Evolutionary conservation across 2,888 invertebrate genomes (phyloP).

Genomic region (Yponomeuta sedellus): DNA sequence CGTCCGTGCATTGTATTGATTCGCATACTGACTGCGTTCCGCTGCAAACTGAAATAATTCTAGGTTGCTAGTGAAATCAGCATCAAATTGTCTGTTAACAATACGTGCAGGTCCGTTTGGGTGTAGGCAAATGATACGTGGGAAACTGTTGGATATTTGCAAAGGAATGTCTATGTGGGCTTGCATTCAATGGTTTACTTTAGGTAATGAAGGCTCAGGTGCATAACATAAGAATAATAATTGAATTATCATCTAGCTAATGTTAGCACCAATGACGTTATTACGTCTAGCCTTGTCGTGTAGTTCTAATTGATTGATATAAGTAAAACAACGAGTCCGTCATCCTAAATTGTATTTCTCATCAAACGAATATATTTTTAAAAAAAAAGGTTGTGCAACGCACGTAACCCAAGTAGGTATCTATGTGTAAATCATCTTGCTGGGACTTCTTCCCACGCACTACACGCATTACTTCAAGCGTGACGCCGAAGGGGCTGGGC

Average conservation of each 20-base stretch:
- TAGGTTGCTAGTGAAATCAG: slow-evolving; percentile 59
- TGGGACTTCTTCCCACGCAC: slow-evolving; percentile 64
- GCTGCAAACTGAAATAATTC: slow-evolving; percentile 56
- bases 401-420: slow-evolving; percentile 70
- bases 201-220: slow-evolving; percentile 12
- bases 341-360: slow-evolving; percentile 13
- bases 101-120: slow-evolving; percentile 34
- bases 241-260: slow-evolving; percentile 14
- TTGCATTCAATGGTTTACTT: slow-evolving; percentile 24
- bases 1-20: slow-evolving; percentile 52
- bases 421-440: slow-evolving; percentile 57
- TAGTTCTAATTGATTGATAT: neutral
- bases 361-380: slow-evolving; percentile 3
- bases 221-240: slow-evolving; percentile 18
- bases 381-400: slow-evolving; percentile 64
- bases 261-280: neutral
- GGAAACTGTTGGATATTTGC: slow-evolving; percentile 42
- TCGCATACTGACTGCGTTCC: slow-evolving; percentile 51
- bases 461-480: slow-evolving; percentile 59
- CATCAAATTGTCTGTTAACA: slow-evolving; percentile 36
- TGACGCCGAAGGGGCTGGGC: slow-evolving; percentile 66
- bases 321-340: neutral
- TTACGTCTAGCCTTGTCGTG: neutral
- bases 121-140: slow-evolving; percentile 47
- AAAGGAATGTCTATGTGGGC: slow-evolving; percentile 34